These are phyloP conservation scores for Heterodera schachtii DNA, from an alignment of 1,140 invertebrate species.

Conservation along the genomic window DNA sequence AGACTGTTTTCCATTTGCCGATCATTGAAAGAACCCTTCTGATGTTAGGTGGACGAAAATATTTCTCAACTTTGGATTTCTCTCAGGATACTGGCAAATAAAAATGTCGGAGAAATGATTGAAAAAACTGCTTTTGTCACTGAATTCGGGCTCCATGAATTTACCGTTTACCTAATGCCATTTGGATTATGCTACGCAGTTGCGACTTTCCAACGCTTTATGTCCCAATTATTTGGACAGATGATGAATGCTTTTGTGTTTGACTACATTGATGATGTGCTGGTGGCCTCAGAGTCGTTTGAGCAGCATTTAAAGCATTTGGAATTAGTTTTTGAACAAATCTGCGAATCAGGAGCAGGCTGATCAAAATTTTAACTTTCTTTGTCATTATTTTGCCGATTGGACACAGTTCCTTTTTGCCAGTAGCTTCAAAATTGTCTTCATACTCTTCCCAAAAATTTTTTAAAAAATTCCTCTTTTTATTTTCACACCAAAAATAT, in stretches of 20 bases:
- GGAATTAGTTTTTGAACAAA: too few relatives aligned
- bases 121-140: slow-evolving; percentile 45
- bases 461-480: too few relatives aligned
- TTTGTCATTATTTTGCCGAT: too few relatives aligned
- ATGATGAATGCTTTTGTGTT: slow-evolving; percentile 13
- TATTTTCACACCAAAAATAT: too few relatives aligned
- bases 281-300: background rate
- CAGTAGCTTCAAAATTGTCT: too few relatives aligned
- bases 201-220: slow-evolving; percentile 69
- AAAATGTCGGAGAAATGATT: slow-evolving; percentile 20
- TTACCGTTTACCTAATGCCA: slow-evolving; percentile 66
- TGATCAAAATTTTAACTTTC: too few relatives aligned
- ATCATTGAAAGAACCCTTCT: slow-evolving; percentile 68
- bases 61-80: slow-evolving; percentile 65
- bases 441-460: too few relatives aligned
- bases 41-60: slow-evolving; percentile 50
- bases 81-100: slow-evolving; percentile 45
- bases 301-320: slow-evolving; percentile 4
- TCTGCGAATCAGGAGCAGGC: too few relatives aligned
- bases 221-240: slow-evolving; percentile 59
- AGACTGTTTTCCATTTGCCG: slow-evolving; percentile 70
- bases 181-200: slow-evolving; percentile 68
- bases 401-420: too few relatives aligned
- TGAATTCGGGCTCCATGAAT: slow-evolving; percentile 64
- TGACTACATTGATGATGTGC: slow-evolving; percentile 19